Evolutionary conservation across 2,888 invertebrate species (phyloP), one percentile per base, ranked within the genome.

Genomic region (Anagyrus pseudococci): DNA sequence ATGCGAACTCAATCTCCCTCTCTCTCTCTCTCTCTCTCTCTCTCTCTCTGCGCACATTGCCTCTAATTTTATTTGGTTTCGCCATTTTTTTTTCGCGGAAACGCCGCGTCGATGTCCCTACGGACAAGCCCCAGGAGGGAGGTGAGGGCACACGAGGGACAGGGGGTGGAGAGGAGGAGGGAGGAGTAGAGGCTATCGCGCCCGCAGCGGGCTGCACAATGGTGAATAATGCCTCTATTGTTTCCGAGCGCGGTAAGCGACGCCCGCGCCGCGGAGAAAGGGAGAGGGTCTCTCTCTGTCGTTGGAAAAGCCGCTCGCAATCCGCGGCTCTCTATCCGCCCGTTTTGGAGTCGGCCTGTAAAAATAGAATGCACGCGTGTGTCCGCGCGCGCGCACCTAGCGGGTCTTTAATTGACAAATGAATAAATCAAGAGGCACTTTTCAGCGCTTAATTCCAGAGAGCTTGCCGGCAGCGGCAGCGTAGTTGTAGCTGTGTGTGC

Each of bases 221-320:
- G 54, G 65, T 58, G 65, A 65, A 65, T 65, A 65, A 65, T 65
- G 58, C 65, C 37, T 53, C 65, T 56, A 65, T 65, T 65, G 65
- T 65, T 65, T 58, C 40, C n/a, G 15, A 37, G 37, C 29, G 44
- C 54, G 40, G 46, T 40, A 50, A 48, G 37, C 55, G 62, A 50
- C 26, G 53, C 20, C 15, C 37, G 13, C 54, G 40, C 37, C 60
- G 25, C 13, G 22, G 62, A 58, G 53, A 66, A 62, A 62, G 33
- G 22, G 10, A 10, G 29, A 29, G 29, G 52, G 25, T n/a, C n/a
- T n/a, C n/a, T n/a, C n/a, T n/a, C n/a, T n/a, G n/a, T n/a, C n/a
- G n/a, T n/a, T n/a, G n/a, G n/a, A n/a, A n/a, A n/a, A n/a, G n/a
- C n/a, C n/a, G n/a, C n/a, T n/a, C n/a, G n/a, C n/a, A n/a, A n/a